Base-by-base conservation (phyloP, 1,140 invertebrate genomes). In the Drosophila auraria region DNA sequence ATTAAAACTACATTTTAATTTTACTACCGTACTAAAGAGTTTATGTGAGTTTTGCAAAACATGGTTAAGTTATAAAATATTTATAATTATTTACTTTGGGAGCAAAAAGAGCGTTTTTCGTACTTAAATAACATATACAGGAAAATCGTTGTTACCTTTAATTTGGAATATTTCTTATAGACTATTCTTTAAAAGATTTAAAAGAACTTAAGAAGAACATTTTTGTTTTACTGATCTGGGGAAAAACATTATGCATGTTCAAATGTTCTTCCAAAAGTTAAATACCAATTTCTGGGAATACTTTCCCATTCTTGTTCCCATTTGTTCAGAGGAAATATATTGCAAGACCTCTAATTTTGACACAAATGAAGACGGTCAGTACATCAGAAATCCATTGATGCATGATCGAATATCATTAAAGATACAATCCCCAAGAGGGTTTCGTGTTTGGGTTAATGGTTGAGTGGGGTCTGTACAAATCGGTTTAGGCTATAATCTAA, bases 381-480 rank as follows among this genome's bases (percentile, higher is more conserved):
- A 14, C 54, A 38, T 73, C 68, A 53, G 38, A 61, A 30, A 44
- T 59, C 23, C 45, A 73, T 61, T 73, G 69, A 74, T 53, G 71
- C 71, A 61, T 74, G 54, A 51, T 73, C 44, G 36, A 30, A 38
- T 73, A 58, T 60, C 69, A 23, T 42, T 27, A 73, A 44, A 73
- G 68, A 73, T 73, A 60, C 14, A 36, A 45, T 30, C 27, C 27
- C 36, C 27, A 8, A 33, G 25, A 27, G 38, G 56, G 45, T 17
- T 40, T 51, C 54, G 38, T 61, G 47, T 61, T 45, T 53, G 53
- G 54, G 27, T 14, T 60, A 33, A 61, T 61, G 68, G 54, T 44
- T 40, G 70, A 74, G 23, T 53, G 47, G 30, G 38, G 14, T 42
- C n/a, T 49, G 27, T 27, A 40, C 33, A 27, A 40, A 40, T 57